phyloP scores from a whole-genome alignment of 2,888 invertebrate species.

The Ophraella communa region DNA sequence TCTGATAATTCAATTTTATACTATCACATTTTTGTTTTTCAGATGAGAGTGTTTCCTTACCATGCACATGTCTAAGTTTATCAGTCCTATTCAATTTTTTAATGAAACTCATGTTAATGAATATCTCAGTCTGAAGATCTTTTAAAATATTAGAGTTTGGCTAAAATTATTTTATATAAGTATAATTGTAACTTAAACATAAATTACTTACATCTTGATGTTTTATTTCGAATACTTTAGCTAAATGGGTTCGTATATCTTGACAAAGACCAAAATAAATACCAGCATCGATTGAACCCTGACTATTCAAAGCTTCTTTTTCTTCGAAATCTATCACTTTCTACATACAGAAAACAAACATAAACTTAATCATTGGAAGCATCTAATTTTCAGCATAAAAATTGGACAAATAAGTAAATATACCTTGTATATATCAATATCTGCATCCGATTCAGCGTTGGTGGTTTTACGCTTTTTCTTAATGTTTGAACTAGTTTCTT shows the following conservation, averaged over 20 bases:
- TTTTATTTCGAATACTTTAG: constrained; percentile 66
- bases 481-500: constrained; percentile 62
- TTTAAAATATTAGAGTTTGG: constrained; percentile 44
- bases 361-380: too few species aligned
- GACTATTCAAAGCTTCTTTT: constrained; percentile 71
- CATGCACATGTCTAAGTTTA: constrained; percentile 84
- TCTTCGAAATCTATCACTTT: constrained; percentile 77
- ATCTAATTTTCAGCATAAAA: too few species aligned
- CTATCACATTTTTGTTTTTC: constrained; percentile 90
- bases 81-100: constrained; percentile 91
- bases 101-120: constrained; percentile 78
- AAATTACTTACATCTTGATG: constrained; percentile 27
- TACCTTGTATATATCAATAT: constrained; percentile 69
- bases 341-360: too few species aligned
- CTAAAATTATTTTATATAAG: constrained; percentile 55
- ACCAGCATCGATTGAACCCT: constrained; percentile 71
- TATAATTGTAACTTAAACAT: not conserved
- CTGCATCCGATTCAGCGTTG: constrained; percentile 59
- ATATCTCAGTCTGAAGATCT: constrained; percentile 65
- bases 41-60: constrained; percentile 79
- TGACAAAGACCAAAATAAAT: constrained; percentile 74
- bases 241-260: constrained; percentile 72
- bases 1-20: constrained; percentile 88
- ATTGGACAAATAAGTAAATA: too few species aligned
- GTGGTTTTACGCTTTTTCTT: constrained; percentile 66